Evolutionary conservation across 2,888 invertebrate genomes (phyloP), one percentile per base, ranked within the genome.

Genomic region (Pterostichus niger): DNA sequence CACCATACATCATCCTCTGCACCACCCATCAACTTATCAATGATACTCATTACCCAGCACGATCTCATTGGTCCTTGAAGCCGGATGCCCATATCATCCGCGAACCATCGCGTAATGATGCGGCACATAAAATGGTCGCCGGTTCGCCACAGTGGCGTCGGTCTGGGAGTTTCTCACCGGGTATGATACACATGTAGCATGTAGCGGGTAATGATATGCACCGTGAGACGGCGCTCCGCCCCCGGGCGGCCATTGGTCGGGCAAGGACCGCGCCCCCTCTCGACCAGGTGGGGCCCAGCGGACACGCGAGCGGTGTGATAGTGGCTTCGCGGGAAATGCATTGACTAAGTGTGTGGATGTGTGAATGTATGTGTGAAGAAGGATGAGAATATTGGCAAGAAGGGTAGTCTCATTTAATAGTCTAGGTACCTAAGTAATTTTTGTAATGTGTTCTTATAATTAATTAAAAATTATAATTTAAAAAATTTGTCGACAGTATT

Each of bases 181-280:
- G 35, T 64, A 64, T 64, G 64, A 64, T 40, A 64, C 17, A 64
- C n/a, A 40, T 46, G 59, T 77, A 40, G 40, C 40, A 40, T 40
- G 40, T 40, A 40, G 79, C 24, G 49, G 85, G 85, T 86, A 86
- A 86, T 86, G 85, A 87, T 85, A 86, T 86, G 86, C 86, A 85
- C 86, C 87, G 85, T 86, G 46, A 59, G 56, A 44, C 31, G 17
- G 46, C 5, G 49, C 87, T 85, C 85, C 85, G 79, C 82, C 83
- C 84, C 85, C 84, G 86, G 86, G 86, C 86, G 85, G 86, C 86
- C 84, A 84, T 84, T 83, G 84, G 85, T 85, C 84, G 85, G 17
- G 6, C 9, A 3, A 3, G 24, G 84, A 83, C 84, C 84, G 85
- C 85, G 49, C 64, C 80, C 68, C 80, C 64, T 44, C 75, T 31